phyloP scores from a whole-genome alignment of 2,888 invertebrate species.

The Prosapia bicincta region DNA sequence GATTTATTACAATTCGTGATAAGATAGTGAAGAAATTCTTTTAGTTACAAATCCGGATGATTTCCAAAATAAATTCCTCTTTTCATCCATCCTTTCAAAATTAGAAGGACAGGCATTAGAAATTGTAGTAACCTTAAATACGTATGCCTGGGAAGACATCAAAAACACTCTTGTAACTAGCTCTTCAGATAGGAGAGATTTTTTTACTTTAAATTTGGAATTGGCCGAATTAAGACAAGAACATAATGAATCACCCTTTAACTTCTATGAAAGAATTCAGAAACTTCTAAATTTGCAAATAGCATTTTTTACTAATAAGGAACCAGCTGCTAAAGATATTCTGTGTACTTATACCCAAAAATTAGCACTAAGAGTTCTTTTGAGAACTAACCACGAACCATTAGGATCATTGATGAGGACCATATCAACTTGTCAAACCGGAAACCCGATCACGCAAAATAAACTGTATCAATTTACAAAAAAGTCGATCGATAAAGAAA shows the following conservation, averaged over 20 bases:
- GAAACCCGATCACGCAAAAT: no score
- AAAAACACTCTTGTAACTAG: not conserved
- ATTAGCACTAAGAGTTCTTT: not conserved
- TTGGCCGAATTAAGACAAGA: not conserved
- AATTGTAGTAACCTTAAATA: not conserved
- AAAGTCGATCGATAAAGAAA: no score
- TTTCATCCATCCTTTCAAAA: no score
- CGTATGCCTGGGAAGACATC: not conserved
- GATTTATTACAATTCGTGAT: slow-evolving; percentile 4
- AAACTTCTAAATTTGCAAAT: not conserved
- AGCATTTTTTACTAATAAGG: not conserved
- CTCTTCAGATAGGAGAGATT: not conserved
- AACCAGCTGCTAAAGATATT: not conserved
- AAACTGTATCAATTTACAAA: no score
- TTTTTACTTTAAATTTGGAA: not conserved
- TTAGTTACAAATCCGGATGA: not conserved
- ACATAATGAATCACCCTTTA: not conserved
- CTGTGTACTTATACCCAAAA: not conserved
- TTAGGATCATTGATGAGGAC: not conserved
- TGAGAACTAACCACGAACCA: not conserved
- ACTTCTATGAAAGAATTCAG: not conserved
- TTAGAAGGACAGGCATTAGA: no score
- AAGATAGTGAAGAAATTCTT: not conserved
- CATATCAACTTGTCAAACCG: not conserved
- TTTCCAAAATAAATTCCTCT: no score